These are phyloP conservation scores for Matsumyia berberina DNA, from an alignment of 2,888 invertebrate genomes.

Conservation along the genomic window DNA sequence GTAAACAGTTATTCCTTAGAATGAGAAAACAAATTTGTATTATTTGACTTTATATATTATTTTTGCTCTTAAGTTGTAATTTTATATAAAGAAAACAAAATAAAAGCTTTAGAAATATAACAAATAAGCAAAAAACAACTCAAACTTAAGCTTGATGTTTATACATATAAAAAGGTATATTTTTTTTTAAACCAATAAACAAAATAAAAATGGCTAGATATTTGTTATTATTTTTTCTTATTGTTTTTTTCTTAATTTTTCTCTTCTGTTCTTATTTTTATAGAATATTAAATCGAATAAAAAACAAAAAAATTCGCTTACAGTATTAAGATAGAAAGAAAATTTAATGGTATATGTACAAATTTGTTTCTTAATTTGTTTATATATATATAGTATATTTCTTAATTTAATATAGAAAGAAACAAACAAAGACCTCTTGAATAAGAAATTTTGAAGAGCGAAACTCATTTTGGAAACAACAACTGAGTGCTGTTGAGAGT, in stretches of 20 bases:
- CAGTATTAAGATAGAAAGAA: conserved; percentile 65
- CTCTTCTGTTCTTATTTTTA: conserved; percentile 42
- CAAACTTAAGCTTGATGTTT: conserved; percentile 56
- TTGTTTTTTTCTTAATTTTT: conserved; percentile 23
- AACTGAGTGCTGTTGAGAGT: conserved; percentile 21
- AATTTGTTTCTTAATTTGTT: conserved; percentile 47
- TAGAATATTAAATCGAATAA: conserved; percentile 64
- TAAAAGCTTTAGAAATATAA: conserved; percentile 56
- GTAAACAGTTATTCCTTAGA: conserved; percentile 38
- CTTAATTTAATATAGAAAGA: conserved; percentile 31
- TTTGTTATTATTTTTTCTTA: conserved; percentile 66
- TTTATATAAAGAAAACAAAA: conserved; percentile 32
- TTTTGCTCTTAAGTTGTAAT: conserved; percentile 37
- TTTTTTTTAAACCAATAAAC: conserved; percentile 33
- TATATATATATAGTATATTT: conserved; percentile 31
- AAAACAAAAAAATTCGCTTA: conserved; percentile 59
- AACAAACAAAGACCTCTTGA: conserved; percentile 15
- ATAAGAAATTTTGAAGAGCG: background rate
- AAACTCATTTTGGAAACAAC: conserved; percentile 38
- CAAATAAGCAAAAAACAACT: conserved; percentile 35
- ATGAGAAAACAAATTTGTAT: conserved; percentile 9
- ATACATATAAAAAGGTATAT: conserved; percentile 20
- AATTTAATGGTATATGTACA: conserved; percentile 58
- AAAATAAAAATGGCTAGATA: conserved; percentile 29
- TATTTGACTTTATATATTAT: conserved; percentile 36